Percentiles rank a stretch among this genome's conserved stretches.
Conservation (phyloP, 2,797 vertebrate genomes). For the Pogoniulus pusillus region DNA sequence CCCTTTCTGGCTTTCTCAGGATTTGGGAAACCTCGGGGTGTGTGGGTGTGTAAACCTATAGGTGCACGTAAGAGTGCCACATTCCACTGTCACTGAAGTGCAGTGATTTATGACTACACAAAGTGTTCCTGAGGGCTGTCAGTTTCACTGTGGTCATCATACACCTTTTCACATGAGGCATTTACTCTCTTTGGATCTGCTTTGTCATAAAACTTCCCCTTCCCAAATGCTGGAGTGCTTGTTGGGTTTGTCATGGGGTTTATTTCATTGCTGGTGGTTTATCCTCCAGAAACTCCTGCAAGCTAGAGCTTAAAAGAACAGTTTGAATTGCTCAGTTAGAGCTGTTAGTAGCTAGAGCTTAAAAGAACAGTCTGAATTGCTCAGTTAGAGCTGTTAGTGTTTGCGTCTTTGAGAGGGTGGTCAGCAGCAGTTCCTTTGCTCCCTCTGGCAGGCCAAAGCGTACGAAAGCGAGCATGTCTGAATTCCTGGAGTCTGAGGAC, state of each 20-base stretch:
- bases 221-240: neutral
- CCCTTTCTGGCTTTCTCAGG: no score
- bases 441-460: slow-evolving; percentile 87
- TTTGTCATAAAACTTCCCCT: neutral
- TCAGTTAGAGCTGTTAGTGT: neutral
- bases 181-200: neutral
- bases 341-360: neutral
- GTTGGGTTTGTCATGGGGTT: neutral
- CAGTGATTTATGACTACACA: neutral
- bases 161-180: neutral
- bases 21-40: neutral
- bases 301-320: neutral
- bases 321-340: accelerated
- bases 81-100: neutral
- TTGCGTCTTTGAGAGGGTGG: neutral
- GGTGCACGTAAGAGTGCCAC: neutral
- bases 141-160: neutral
- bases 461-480: slow-evolving; percentile 95
- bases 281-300: neutral
- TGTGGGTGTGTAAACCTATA: neutral
- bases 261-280: neutral
- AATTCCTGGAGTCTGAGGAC: slow-evolving; percentile 97
- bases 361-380: neutral
- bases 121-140: neutral
- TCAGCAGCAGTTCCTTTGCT: neutral